These are phyloP conservation scores for Pollenia labialis DNA, from an alignment of 2,888 invertebrate genomes.

Conservation along the genomic window DNA sequence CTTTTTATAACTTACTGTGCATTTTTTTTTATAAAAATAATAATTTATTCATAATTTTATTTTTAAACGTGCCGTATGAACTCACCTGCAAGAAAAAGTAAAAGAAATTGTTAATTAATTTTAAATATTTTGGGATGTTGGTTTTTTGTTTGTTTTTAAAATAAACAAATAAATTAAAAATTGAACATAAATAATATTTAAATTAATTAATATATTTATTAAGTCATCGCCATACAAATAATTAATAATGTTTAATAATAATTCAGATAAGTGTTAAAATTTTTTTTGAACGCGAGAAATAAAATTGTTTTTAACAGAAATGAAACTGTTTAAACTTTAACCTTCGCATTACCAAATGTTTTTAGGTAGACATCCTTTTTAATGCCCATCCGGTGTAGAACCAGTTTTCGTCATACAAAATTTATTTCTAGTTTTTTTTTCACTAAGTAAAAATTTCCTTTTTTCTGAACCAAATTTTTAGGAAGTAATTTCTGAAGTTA, in stretches of 20 bases:
- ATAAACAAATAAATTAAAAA: slow-evolving; percentile 10
- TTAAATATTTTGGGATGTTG: slow-evolving; percentile 40
- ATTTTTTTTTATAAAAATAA: not conserved
- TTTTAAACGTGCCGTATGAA: slow-evolving; percentile 52
- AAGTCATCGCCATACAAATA: not conserved
- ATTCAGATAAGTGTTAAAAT: not conserved
- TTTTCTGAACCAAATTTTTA: too few relatives aligned
- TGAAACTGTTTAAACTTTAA: too few relatives aligned
- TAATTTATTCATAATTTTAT: slow-evolving; percentile 5
- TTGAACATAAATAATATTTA: slow-evolving; percentile 19
- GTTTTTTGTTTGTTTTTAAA: slow-evolving; percentile 15
- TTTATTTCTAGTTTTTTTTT: too few relatives aligned
- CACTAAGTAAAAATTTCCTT: too few relatives aligned
- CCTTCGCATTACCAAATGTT: too few relatives aligned
- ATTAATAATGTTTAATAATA: not conserved
- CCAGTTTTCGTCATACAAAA: too few relatives aligned
- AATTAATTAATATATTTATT: not conserved
- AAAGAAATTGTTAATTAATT: slow-evolving; percentile 54
- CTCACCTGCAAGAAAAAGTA: slow-evolving; percentile 78
- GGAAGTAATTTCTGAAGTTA: too few relatives aligned
- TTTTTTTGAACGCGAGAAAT: not conserved
- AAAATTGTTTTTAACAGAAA: too few relatives aligned
- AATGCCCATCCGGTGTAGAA: too few relatives aligned
- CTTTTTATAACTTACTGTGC: not conserved
- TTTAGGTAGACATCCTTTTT: too few relatives aligned